phyloP scores from a whole-genome alignment of 92 coral and sea anemone species.

The Pocillopora grandis region DNA sequence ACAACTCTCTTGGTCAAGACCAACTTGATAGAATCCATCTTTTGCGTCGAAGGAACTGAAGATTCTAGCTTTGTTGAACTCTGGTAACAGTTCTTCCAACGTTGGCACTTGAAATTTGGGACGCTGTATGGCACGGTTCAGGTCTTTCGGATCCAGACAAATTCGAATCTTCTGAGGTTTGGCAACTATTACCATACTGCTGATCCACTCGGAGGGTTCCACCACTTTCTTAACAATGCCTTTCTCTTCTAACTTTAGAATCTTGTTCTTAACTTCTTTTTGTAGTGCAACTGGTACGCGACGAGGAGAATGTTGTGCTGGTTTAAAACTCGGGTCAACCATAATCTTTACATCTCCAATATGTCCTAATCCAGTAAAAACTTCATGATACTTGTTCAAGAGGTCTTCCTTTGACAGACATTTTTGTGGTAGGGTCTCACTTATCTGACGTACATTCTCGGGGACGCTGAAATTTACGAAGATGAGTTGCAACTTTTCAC shows the following conservation, averaged over 20 bases:
- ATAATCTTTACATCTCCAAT: conserved; percentile 46
- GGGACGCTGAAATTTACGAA: conserved; percentile 18
- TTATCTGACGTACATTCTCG: not conserved
- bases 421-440: conserved; percentile 8
- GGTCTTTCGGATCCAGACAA: conserved; percentile 46
- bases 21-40: conserved; percentile 54
- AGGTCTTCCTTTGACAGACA: conserved; percentile 40
- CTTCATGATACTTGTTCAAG: conserved; percentile 40
- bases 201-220: conserved; percentile 60
- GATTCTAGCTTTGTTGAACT: conserved; percentile 45
- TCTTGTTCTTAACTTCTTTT: conserved; percentile 51
- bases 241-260: conserved; percentile 35
- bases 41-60: conserved; percentile 47
- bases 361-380: conserved; percentile 61
- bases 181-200: conserved; percentile 56
- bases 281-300: conserved; percentile 40
- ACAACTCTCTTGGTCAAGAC: conserved; percentile 38
- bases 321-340: conserved; percentile 27
- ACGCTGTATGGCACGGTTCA: conserved; percentile 38
- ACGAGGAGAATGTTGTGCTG: conserved; percentile 58
- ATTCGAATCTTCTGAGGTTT: conserved; percentile 62
- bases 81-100: conserved; percentile 44
- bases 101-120: conserved; percentile 60
- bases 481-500: conserved; percentile 32
- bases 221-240: conserved; percentile 30